Conservation (phyloP, 2,888 invertebrate genomes). For the Rhingia campestris region DNA sequence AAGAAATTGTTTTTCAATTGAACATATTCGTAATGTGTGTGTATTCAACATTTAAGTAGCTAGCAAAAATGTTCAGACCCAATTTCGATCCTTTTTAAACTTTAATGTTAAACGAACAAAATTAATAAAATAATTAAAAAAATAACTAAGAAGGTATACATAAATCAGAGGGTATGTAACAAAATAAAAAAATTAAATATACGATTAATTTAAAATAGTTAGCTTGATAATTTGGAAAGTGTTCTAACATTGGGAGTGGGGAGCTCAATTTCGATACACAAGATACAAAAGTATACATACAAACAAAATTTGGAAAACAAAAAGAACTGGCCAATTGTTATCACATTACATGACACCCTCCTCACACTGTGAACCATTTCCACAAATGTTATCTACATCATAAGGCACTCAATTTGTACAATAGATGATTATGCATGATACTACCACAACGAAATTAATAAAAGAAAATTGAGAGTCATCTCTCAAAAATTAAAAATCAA, state of each 20-base stretch:
- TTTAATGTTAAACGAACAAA: not conserved
- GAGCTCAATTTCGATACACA: not conserved
- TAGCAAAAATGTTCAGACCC: not conserved
- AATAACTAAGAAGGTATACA: not conserved
- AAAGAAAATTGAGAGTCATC: conserved; percentile 9
- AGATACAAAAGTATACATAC: not conserved
- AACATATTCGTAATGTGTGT: too few relatives aligned
- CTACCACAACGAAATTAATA: conserved; percentile 38
- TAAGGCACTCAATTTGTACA: conserved; percentile 38
- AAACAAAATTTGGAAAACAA: not conserved
- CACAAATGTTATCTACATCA: conserved; percentile 25
- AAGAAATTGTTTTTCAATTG: too few relatives aligned
- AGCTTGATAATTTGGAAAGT: conserved; percentile 11
- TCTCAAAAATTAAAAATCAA: conserved; percentile 20
- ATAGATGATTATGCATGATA: conserved; percentile 38
- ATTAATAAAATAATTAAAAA: conserved; percentile 12
- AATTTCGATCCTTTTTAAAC: not conserved
- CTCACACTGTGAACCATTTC: conserved; percentile 22
- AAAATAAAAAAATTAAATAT: conserved; percentile 6
- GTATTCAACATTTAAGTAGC: not conserved
- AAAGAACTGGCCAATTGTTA: not conserved
- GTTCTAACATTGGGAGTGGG: conserved; percentile 23
- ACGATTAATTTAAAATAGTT: conserved; percentile 14
- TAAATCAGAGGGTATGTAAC: conserved; percentile 8
- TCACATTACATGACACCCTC: not conserved